Conservation (phyloP, 2,888 invertebrate species). For the Chalcis sispes region DNA sequence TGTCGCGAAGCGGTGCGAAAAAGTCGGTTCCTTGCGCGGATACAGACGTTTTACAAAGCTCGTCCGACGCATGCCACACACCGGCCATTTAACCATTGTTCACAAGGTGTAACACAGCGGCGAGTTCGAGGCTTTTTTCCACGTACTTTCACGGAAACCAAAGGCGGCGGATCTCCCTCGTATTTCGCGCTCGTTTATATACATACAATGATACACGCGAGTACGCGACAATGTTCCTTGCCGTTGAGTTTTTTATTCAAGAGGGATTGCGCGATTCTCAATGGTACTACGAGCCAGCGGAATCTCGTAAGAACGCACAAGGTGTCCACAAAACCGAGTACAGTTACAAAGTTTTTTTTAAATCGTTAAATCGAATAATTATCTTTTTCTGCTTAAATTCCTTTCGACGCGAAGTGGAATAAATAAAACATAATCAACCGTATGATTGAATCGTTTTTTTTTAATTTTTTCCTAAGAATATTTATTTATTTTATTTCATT, state of each 20-base stretch:
- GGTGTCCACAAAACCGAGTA: slow-evolving; percentile 3
- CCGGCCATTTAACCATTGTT: slow-evolving; percentile 44
- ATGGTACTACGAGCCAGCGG: slow-evolving; percentile 29
- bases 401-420: no score
- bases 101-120: slow-evolving; percentile 33
- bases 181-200: slow-evolving; percentile 39
- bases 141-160: slow-evolving; percentile 37
- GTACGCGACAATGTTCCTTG: slow-evolving; percentile 54
- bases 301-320: slow-evolving; percentile 39
- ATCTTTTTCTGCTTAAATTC: no score
- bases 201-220: slow-evolving; percentile 57
- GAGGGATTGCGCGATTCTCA: slow-evolving; percentile 26
- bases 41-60: slow-evolving; percentile 34
- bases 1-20: background rate
- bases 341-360: no score
- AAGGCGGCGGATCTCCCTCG: slow-evolving; percentile 28
- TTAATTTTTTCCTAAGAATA: no score
- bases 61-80: background rate
- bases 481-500: no score
- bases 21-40: slow-evolving; percentile 1
- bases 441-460: no score
- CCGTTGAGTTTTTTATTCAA: slow-evolving; percentile 29
- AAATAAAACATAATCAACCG: no score
- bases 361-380: no score
- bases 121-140: slow-evolving; percentile 20